These are phyloP conservation scores for Desoria tigrina DNA, from an alignment of 2,888 invertebrate species.

Conservation along the genomic window DNA sequence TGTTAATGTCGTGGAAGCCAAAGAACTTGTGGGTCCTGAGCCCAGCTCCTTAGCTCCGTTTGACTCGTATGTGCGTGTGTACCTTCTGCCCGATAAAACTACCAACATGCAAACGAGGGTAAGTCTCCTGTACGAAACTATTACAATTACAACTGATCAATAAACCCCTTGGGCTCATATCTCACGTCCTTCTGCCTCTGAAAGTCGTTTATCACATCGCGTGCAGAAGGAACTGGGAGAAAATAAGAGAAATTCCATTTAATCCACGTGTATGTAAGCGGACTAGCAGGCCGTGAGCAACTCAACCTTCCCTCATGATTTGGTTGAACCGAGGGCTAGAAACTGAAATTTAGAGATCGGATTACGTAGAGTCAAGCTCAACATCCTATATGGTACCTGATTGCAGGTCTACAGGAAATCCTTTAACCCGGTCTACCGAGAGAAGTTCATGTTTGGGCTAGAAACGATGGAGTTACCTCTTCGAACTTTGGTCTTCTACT, in stretches of 20 bases:
- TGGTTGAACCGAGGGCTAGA: too few relatives aligned
- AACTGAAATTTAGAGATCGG: too few relatives aligned
- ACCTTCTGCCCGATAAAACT: slow-evolving; percentile 70
- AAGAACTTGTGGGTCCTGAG: slow-evolving; percentile 67
- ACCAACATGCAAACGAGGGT: slow-evolving; percentile 69
- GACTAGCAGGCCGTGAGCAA: too few relatives aligned
- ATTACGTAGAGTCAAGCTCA: too few relatives aligned
- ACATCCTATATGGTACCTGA: too few relatives aligned
- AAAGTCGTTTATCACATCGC: background rate
- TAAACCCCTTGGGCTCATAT: slow-evolving; percentile 8
- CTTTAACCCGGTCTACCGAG: slow-evolving; percentile 73
- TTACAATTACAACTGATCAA: slow-evolving; percentile 12
- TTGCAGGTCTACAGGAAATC: slow-evolving; percentile 66
- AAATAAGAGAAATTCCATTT: background rate
- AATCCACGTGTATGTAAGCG: background rate
- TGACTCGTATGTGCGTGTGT: slow-evolving; percentile 75
- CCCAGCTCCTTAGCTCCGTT: slow-evolving; percentile 63
- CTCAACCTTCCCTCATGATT: too few relatives aligned
- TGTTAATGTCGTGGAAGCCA: slow-evolving; percentile 75
- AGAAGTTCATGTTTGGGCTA: slow-evolving; percentile 70
- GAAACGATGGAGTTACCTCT: slow-evolving; percentile 64
- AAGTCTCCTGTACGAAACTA: slow-evolving; percentile 33
- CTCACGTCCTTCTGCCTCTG: background rate
- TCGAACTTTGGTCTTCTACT: slow-evolving; percentile 67
- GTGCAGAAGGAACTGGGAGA: background rate